These are phyloP conservation scores for Drosophila rellima DNA, from an alignment of 2,888 invertebrate genomes.

Conservation along the genomic window DNA sequence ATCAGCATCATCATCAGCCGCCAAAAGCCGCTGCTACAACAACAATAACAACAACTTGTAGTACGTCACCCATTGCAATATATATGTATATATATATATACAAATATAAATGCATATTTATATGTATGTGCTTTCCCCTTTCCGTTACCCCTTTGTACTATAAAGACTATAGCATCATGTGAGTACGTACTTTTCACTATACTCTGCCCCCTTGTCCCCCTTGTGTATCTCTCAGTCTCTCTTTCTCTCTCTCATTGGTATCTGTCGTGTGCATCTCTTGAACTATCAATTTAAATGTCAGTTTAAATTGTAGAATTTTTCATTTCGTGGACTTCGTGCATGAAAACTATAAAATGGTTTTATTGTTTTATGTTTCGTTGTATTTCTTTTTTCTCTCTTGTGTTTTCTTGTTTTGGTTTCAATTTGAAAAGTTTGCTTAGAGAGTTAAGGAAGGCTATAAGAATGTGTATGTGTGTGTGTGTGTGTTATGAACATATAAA, in stretches of 20 bases:
- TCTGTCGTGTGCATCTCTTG: conserved; percentile 84
- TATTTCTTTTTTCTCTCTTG: conserved; percentile 7
- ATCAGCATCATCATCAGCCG: conserved; percentile 49
- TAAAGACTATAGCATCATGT: conserved; percentile 40
- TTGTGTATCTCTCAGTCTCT: background rate
- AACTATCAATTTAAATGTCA: conserved; percentile 85
- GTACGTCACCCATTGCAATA: conserved; percentile 55
- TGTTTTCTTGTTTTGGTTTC: conserved; percentile 35
- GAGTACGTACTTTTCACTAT: conserved; percentile 34
- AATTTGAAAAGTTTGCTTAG: conserved; percentile 72
- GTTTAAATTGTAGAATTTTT: conserved; percentile 84
- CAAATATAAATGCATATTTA: conserved; percentile 16
- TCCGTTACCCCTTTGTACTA: conserved; percentile 47
- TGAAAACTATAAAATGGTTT: conserved; percentile 80
- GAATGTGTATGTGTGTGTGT: conserved; percentile 28
- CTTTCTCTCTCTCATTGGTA: conserved; percentile 42
- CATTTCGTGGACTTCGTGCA: conserved; percentile 82
- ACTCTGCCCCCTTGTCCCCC: conserved; percentile 6
- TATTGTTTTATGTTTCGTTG: conserved; percentile 70
- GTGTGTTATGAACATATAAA: conserved; percentile 46
- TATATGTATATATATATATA: conserved; percentile 9
- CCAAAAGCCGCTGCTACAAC: conserved; percentile 48
- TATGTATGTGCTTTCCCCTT: conserved; percentile 30
- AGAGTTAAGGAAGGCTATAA: conserved; percentile 53
- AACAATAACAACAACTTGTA: conserved; percentile 56